Percentiles rank a stretch among this genome's conserved stretches.
phyloP scores from a whole-genome alignment of 1,140 invertebrate genomes.

The Episyrphus balteatus region DNA sequence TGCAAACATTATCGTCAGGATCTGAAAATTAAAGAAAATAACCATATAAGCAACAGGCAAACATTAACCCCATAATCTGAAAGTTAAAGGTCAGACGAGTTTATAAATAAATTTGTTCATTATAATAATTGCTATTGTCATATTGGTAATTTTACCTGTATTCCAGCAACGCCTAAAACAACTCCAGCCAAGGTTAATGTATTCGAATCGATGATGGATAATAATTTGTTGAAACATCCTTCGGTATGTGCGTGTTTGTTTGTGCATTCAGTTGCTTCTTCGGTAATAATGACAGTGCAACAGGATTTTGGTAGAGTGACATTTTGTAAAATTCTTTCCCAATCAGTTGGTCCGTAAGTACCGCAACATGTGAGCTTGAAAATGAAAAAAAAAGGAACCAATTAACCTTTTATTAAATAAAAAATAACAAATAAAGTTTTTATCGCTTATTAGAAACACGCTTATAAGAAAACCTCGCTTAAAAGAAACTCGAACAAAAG shows the following conservation, averaged over 20 bases:
- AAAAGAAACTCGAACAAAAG: no score
- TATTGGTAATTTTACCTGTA: constrained; percentile 48
- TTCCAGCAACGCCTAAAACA: constrained; percentile 62
- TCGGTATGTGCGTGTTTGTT: constrained; percentile 37
- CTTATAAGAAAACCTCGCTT: no score
- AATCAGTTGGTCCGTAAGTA: constrained; percentile 55
- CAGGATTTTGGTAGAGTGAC: constrained; percentile 54
- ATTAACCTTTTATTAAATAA: no score
- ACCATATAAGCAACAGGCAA: constrained; percentile 1
- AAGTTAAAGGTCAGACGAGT: background rate
- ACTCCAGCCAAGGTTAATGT: constrained; percentile 61
- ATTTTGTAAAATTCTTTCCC: constrained; percentile 45
- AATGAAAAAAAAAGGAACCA: no score
- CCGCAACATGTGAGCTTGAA: constrained; percentile 68
- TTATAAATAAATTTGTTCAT: background rate
- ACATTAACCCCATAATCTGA: background rate
- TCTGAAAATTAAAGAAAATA: constrained; percentile 44
- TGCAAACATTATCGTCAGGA: constrained; percentile 78
- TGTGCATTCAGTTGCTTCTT: constrained; percentile 41
- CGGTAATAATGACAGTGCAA: constrained; percentile 48
- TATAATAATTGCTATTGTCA: background rate
- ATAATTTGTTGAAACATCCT: constrained; percentile 57
- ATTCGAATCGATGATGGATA: constrained; percentile 52
- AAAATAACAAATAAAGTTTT: no score
- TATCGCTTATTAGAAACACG: no score